Evolutionary conservation across 1,140 invertebrate genomes (phyloP), one percentile per base, ranked within the genome.

Genomic region (Maniola jurtina): DNA sequence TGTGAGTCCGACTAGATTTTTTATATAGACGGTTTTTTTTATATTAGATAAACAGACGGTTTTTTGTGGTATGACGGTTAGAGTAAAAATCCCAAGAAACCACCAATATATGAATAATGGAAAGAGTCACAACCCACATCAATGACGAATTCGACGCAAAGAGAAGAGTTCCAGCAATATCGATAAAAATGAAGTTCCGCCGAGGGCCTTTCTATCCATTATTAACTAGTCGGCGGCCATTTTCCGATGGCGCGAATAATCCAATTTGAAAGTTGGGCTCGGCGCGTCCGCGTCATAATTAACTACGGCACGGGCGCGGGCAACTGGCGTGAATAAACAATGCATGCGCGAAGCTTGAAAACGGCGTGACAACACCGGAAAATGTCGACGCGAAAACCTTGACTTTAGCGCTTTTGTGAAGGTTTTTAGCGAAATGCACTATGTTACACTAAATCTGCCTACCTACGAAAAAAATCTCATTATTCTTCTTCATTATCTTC

Each of bases 241-340:
- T 52, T 25, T 0, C 15, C 77, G 72, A 76, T 77, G 77, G 72
- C 69, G 79, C 77, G 75, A 73, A 70, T 82, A 80, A 84, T 80
- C 81, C 78, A 80, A 82, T 82, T 80, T 83, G 68, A 81, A 76
- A 83, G 76, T 83, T 79, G 64, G 67, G 68, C 75, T 70, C 69
- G 64, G 45, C 77, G 54, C 56, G 61, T 69, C 64, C 71, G 66
- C 61, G 73, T 77, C 74, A 84, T 84, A 84, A 84, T 84, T 84
- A 84, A 84, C 82, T 73, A 65, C 48, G 76, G 72, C 65, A 4
- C 25, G 25, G 25, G 25, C 65, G 76, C 73, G 80, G 71, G 78
- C 77, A 75, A 58, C 59, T 55, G 62, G 64, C 72, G 73, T 84
- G 80, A 84, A 84, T 84, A 83, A 83, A 72, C 68, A 54, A 16